Base-by-base conservation (phyloP, 2,888 invertebrate species). In the Eustalomyia histrio region DNA sequence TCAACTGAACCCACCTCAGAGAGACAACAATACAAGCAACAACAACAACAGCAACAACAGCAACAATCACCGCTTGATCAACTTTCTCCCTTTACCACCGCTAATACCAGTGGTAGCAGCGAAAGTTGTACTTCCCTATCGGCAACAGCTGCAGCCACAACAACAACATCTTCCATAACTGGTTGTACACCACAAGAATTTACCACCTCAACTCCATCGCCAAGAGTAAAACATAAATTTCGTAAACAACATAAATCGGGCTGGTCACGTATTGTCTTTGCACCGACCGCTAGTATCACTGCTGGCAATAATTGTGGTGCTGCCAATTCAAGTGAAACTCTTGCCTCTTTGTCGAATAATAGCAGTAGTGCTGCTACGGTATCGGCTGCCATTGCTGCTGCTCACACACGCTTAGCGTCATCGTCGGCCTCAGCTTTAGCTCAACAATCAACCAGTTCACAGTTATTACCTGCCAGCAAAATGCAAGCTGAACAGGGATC, bases 401-500 rank as follows among this genome's bases (percentile, higher is more conserved):
- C 83, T 53, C 75, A 85, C 65, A 87, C 85, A 67, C 87, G 88
- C 4, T 74, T 88, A 50, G 83, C 86, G 61, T 87, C 88, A n/a
- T 85, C 87, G 3, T 89, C 88, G 6, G 87, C 88, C 18, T 87
- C 88, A 63, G 87, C 89, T 17, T 84, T 88, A 35, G 87, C 87
- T 76, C 87, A 87, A 83, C 88, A 87, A 29, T 85, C 85, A 61
- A 90, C 87, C 84, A 90, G 88, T 83, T 87, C 91, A 68, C 90
- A 90, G 80, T 90, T 91, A 83, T 90, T 91, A 87, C 91, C 92
- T 90, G 85, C 86, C 83, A 96, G 92, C 83, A 96, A 92, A 92
- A 97, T 97, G 97, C 97, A 97, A 92, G 97, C 97, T 85, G 97
- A 97, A 91, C 96, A 96, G 89, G 97, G 97, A 86, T 95, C 96